Base-by-base conservation (phyloP, 2,888 invertebrate species). In the Bembecia ichneumoniformis region DNA sequence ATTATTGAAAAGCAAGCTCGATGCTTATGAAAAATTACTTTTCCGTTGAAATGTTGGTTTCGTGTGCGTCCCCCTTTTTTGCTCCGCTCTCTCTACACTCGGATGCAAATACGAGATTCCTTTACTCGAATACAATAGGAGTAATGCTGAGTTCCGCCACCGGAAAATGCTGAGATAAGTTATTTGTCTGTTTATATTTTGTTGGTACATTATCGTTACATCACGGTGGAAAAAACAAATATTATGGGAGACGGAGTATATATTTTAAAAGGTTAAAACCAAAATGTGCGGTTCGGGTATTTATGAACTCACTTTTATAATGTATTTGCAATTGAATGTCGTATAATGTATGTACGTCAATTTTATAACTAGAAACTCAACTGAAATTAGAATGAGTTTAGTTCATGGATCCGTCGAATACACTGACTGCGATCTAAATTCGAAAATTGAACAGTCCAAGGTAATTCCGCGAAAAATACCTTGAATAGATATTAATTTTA, bases 61-160 rank as follows among this genome's bases (percentile, higher is more conserved):
- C 67, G 62, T 62, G 28, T 58, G 58, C 61, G 59, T 60, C 64
- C 71, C 71, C 66, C 58, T 65, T 63, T 47, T 17, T 46, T 46
- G 35, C 17, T 43, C 20, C 68, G 61, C 63, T 67, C 62, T 64
- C 57, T 58, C 60, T 64, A 73, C 75, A 77, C 72, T 77, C 66
- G 71, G 73, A 73, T 77, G 76, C 77, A 74, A 78, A 78, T 74
- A 78, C 74, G 72, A 81, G 76, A 78, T 80, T 77, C 77, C 74
- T 77, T 66, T 74, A 64, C 72, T 63, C 63, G 71, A 71, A 65
- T 64, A 81, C 79, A 79, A 80, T 81, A 73, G 74, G 72, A 64
- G 70, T 66, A 72, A 74, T 71, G 71, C 66, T 68, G 74, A 68
- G 74, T 63, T 70, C 74, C 67, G 66, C 68, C 68, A 62, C 63